Evolutionary conservation across 1,140 invertebrate species (phyloP).

Genomic region (Drosophila ogumai): DNA sequence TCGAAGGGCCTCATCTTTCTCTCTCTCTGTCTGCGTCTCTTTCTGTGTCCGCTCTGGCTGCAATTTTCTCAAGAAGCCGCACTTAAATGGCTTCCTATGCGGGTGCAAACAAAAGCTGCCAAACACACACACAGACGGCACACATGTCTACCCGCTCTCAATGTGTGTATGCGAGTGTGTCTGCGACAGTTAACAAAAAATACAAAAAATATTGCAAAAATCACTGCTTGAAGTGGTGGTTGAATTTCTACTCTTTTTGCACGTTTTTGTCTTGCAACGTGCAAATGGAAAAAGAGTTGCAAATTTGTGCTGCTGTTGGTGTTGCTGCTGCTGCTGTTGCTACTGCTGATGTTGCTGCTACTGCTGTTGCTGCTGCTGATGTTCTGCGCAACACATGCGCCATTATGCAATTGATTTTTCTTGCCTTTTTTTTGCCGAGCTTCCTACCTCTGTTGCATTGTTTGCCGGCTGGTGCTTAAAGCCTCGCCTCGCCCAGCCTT

Average conservation of each 20-base stretch:
- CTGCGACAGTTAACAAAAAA: slow-evolving; percentile 65
- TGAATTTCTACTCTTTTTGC: slow-evolving; percentile 42
- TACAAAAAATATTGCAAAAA: slow-evolving; percentile 71
- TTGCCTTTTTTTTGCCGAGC: slow-evolving; percentile 43
- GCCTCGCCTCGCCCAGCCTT: slow-evolving; percentile 28
- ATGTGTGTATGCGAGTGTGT: slow-evolving; percentile 39
- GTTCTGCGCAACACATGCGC: slow-evolving; percentile 79
- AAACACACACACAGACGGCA: slow-evolving; percentile 50
- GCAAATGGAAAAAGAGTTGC: slow-evolving; percentile 77
- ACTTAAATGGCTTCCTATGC: slow-evolving; percentile 84
- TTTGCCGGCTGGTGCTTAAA: slow-evolving; percentile 26
- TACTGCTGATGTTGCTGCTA: slow-evolving; percentile 10
- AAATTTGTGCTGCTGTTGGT: slow-evolving; percentile 59
- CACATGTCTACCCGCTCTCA: slow-evolving; percentile 9
- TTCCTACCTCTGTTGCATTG: slow-evolving; percentile 58
- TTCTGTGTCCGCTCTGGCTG: slow-evolving; percentile 53
- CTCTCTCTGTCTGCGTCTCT: slow-evolving; percentile 10
- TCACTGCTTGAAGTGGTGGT: slow-evolving; percentile 70
- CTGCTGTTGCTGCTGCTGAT: slow-evolving; percentile 49
- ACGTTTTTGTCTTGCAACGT: slow-evolving; percentile 57
- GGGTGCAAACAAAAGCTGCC: slow-evolving; percentile 80
- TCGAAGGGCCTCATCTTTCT: slow-evolving; percentile 31
- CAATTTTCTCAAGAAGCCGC: slow-evolving; percentile 84
- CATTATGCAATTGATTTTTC: slow-evolving; percentile 84
- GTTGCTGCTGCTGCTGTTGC: slow-evolving; percentile 24